Base-by-base conservation (phyloP, 2,888 invertebrate species). In the Chrysomela aeneicollis region DNA sequence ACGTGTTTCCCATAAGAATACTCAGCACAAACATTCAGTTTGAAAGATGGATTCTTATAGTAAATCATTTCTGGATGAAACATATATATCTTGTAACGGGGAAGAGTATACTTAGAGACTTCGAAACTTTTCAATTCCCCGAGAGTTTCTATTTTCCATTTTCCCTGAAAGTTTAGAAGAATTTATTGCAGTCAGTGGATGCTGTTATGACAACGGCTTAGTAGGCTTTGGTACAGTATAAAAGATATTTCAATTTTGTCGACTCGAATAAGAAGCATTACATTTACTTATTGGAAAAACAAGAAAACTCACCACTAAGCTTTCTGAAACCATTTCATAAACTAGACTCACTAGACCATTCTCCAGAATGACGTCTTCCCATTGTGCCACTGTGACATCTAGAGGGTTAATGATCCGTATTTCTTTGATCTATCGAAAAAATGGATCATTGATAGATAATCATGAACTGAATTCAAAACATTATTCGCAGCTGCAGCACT, bases 401-500 rank as follows among this genome's bases (percentile, higher is more conserved):
- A 85, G 81, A 0, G 91, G 91, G 70, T 89, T 89, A 79, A 89
- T 87, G 12, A 91, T 84, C 87, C 87, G 88, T 54, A 90, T 83
- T 75, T 88, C 86, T 17, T 87, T 84, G 68, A 90, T 86, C 90
- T 90, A 63, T 61, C 9, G 42, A 42, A 1, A 15, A n/a, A n/a
- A 42, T 3, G n/a, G 4, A 35, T 35, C 10, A n/a, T n/a, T n/a
- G n/a, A n/a, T n/a, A n/a, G n/a, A n/a, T n/a, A n/a, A n/a, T n/a
- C n/a, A n/a, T n/a, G n/a, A n/a, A n/a, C n/a, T n/a, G n/a, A n/a
- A n/a, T n/a, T n/a, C n/a, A 71, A 81, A 53, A 18, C 18, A 50
- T 52, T 17, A 30, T 26, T 18, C 22, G 47, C 50, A 49, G n/a
- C n/a, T n/a, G n/a, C n/a, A 35, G 35, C 35, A 35, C 10, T 35